These are phyloP conservation scores for Drosophila ercepeae DNA, from an alignment of 1,140 invertebrate genomes.

Conservation along the genomic window DNA sequence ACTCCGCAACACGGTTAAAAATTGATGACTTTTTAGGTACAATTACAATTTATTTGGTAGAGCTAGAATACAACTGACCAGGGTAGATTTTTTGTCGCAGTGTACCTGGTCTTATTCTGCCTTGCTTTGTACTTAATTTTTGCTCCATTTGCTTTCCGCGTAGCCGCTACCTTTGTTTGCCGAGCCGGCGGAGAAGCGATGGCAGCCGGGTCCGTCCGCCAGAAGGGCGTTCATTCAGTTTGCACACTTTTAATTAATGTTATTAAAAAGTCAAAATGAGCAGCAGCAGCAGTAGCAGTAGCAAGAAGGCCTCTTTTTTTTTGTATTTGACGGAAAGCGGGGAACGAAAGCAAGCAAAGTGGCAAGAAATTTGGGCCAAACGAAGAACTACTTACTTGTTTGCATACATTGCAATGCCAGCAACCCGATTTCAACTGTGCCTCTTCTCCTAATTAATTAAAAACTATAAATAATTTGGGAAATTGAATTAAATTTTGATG, in stretches of 20 bases:
- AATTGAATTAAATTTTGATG: not conserved
- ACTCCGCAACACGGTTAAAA: slow-evolving; percentile 6
- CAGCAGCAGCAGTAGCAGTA: slow-evolving; percentile 14
- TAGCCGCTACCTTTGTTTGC: slow-evolving; percentile 56
- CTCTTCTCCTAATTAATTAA: not conserved
- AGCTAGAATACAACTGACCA: no score
- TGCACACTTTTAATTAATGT: slow-evolving; percentile 60
- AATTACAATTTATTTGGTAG: not conserved
- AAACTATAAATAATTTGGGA: not conserved
- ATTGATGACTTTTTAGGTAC: no score
- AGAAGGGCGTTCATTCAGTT: slow-evolving; percentile 36
- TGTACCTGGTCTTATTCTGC: not conserved
- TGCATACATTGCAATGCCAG: not conserved
- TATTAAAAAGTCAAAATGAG: slow-evolving; percentile 64
- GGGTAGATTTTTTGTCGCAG: slow-evolving; percentile 3
- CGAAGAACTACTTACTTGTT: not conserved
- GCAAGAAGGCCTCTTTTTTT: not conserved
- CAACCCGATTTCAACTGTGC: not conserved
- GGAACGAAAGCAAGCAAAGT: not conserved
- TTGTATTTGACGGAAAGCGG: no score
- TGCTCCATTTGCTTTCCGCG: slow-evolving; percentile 19
- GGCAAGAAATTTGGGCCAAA: not conserved
- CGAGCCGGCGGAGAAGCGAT: not conserved
- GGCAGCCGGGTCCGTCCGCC: not conserved
- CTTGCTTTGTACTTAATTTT: slow-evolving; percentile 6